Percentiles rank a stretch among this genome's conserved stretches.
Evolutionary conservation across 2,888 invertebrate genomes (phyloP).

Genomic region (Clunio marinus): DNA sequence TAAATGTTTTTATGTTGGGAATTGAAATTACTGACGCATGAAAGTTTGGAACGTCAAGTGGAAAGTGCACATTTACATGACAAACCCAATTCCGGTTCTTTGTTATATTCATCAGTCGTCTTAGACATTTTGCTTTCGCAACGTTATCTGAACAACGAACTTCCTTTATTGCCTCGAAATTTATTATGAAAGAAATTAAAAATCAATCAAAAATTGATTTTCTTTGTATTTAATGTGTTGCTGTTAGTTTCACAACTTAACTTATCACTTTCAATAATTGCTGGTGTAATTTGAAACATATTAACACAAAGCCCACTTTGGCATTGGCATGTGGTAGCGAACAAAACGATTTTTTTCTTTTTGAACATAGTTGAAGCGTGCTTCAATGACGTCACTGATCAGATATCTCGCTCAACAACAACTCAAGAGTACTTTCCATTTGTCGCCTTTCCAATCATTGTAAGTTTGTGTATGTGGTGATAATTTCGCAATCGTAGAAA

Average conservation of each 20-base stretch:
- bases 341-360: neutral
- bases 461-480: neutral
- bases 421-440: neutral
- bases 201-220: constrained; percentile 25
- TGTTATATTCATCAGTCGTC: too few species aligned
- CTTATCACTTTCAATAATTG: constrained; percentile 20
- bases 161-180: neutral
- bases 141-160: neutral
- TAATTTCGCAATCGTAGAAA: neutral
- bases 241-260: neutral
- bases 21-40: neutral
- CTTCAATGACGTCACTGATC: constrained; percentile 17
- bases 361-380: constrained; percentile 1
- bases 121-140: too few species aligned
- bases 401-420: neutral
- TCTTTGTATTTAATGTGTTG: neutral
- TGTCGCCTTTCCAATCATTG: neutral
- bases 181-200: constrained; percentile 3
- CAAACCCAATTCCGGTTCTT: neutral
- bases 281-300: constrained; percentile 11
- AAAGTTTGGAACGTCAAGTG: neutral
- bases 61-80: neutral
- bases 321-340: neutral
- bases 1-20: neutral
- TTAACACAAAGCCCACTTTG: neutral